Percentiles rank a stretch among this genome's conserved stretches.
phyloP scores from a whole-genome alignment of 2,113 vertebrate genomes.

The Dendrocopos noguchii region DNA sequence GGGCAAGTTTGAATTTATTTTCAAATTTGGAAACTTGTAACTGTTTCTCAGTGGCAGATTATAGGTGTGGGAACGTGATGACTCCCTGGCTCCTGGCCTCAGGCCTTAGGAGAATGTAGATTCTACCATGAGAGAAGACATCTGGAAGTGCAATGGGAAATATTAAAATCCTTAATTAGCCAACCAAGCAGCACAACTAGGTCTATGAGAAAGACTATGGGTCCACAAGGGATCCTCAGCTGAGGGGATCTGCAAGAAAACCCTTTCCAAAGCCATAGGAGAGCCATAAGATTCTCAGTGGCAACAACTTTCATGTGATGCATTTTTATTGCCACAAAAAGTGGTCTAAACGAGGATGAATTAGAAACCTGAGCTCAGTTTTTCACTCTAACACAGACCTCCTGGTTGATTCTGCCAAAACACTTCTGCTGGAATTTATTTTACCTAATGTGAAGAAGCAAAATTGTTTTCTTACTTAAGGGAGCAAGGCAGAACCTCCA shows the following conservation, averaged over 20 bases:
- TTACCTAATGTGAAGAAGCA: neutral
- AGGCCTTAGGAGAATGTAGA: neutral
- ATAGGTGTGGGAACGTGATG: neutral
- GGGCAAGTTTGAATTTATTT: neutral
- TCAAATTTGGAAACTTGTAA: neutral
- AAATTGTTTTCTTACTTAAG: neutral
- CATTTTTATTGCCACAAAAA: neutral
- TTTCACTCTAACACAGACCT: neutral
- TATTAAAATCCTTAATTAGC: neutral
- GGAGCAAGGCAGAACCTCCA: neutral
- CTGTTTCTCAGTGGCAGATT: neutral
- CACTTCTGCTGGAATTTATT: neutral
- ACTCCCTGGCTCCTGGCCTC: neutral
- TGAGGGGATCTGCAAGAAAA: neutral
- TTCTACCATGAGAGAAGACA: neutral
- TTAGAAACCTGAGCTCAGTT: neutral
- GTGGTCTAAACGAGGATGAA: neutral
- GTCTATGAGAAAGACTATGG: neutral
- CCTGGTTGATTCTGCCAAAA: neutral
- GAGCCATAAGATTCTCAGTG: neutral
- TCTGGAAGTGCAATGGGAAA: neutral
- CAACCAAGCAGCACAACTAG: neutral
- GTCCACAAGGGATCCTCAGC: neutral
- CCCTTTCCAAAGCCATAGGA: neutral
- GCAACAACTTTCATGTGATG: neutral